phyloP scores from a whole-genome alignment of 2,888 invertebrate species.

The Phytoseiulus persimilis region DNA sequence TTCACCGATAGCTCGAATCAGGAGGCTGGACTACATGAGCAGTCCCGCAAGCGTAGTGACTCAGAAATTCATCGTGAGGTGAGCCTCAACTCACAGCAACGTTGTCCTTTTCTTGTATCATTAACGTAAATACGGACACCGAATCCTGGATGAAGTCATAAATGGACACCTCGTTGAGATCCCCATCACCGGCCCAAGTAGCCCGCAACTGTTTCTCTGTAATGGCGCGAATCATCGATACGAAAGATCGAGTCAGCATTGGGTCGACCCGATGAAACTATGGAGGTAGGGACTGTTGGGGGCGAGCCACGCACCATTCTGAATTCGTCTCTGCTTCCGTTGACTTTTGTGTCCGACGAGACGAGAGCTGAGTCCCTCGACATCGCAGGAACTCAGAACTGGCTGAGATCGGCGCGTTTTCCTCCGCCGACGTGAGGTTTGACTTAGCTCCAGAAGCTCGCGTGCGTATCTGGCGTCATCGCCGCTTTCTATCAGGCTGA shows the following conservation, averaged over 20 bases:
- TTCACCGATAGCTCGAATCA: too few relatives aligned
- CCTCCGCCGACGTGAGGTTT: background rate
- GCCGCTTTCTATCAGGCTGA: constrained; percentile 16
- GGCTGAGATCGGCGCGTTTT: background rate
- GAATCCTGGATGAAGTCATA: constrained; percentile 29
- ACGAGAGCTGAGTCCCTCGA: constrained; percentile 17
- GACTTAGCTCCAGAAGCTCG: background rate
- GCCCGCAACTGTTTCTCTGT: constrained; percentile 16
- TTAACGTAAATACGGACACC: constrained; percentile 9
- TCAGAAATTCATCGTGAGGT: too few relatives aligned
- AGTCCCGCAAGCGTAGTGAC: too few relatives aligned
- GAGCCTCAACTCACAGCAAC: constrained; percentile 22
- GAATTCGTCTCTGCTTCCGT: constrained; percentile 11
- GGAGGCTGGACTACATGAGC: too few relatives aligned
- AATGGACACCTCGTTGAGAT: background rate
- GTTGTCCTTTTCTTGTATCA: constrained; percentile 18
- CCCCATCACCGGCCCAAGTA: background rate
- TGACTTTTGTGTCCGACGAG: constrained; percentile 16
- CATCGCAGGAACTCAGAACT: background rate
- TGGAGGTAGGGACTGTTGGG: too few relatives aligned
- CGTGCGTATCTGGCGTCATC: constrained; percentile 5
- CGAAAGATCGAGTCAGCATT: too few relatives aligned
- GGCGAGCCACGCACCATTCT: background rate
- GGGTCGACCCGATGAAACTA: too few relatives aligned
- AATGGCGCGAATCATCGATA: background rate